Conservation (phyloP, 2,888 invertebrate species). For the Ormia ochracea region DNA sequence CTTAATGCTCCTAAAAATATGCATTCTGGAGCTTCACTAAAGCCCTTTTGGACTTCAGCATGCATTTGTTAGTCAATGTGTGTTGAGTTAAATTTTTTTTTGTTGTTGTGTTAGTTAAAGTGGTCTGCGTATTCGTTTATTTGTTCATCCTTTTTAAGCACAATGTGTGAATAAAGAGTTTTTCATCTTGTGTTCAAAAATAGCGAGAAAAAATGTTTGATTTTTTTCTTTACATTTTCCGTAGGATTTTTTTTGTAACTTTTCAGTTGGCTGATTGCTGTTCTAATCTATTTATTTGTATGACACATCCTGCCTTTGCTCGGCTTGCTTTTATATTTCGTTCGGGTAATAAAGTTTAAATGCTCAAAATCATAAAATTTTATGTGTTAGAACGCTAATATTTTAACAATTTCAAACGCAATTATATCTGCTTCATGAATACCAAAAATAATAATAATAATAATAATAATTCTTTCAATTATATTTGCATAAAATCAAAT, state of each 20-base stretch:
- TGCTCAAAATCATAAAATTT: constrained; percentile 49
- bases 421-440: constrained; percentile 5
- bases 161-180: constrained; percentile 15
- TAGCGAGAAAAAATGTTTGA: background rate
- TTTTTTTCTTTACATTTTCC: background rate
- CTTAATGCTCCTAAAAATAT: constrained; percentile 15
- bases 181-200: constrained; percentile 11
- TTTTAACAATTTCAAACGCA: constrained; percentile 24
- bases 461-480: background rate
- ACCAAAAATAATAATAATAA: background rate
- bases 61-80: background rate
- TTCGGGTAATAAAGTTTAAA: constrained; percentile 46
- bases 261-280: constrained; percentile 33
- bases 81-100: background rate
- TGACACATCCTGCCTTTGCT: constrained; percentile 33
- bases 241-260: background rate
- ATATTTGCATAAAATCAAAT: constrained; percentile 4
- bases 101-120: background rate
- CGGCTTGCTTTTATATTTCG: constrained; percentile 23
- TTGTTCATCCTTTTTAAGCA: background rate
- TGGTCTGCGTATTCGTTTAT: background rate
- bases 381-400: constrained; percentile 20
- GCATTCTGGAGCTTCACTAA: background rate
- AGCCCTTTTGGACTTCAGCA: background rate
- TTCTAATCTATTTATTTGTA: constrained; percentile 15